Base-by-base conservation (phyloP, 2,797 vertebrate species). In the Poecilia velifera region DNA sequence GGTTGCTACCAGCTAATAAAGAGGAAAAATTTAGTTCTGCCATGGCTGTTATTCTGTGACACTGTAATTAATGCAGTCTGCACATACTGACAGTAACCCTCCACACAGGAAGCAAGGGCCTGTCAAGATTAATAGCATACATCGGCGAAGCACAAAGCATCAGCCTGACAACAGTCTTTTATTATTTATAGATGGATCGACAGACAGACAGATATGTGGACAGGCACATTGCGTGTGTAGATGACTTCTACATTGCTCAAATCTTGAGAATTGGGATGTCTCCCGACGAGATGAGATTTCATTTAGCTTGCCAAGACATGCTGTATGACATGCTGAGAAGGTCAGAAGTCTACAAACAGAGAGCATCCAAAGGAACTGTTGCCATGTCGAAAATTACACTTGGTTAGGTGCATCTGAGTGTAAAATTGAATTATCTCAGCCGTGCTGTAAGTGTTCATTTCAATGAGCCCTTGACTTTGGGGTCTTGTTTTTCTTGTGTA, bases 81-180 rank as follows among this genome's bases (percentile, higher is more conserved):
- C 70, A 68, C 73, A 82, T 53, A 45, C 64, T 79, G 83, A 88
- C 76, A 86, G 80, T 89, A 47, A 79, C 57, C 45, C 72, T 82
- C 47, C 57, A 76, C 41, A 80, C 76, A 84, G 57, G 66, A 84
- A 85, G 82, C 34, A 1, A 55, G 84, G 34, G 22, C 53, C 79
- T 83, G 78, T 72, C 73, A 85, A 66, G 75, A 89, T 84, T 87
- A 88, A 89, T 88, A 82, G 78, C 75, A 74, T 75, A 62, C 76
- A 85, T 89, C 41, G n/a, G 41, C 5, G 3, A 80, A 80, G 83
- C 45, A 87, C 82, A 76, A 74, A 82, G 66, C 77, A 81, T 88
- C 79, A 79, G 59, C 72, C 74, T 84, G 76, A 82, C 66, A 84
- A 82, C 74, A 76, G 22, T 84, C 39, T 76, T 62, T 49, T 39